Evolutionary conservation across 2,888 invertebrate species (phyloP), one percentile per base, ranked within the genome.

Genomic region (Coecobrya sp.): DNA sequence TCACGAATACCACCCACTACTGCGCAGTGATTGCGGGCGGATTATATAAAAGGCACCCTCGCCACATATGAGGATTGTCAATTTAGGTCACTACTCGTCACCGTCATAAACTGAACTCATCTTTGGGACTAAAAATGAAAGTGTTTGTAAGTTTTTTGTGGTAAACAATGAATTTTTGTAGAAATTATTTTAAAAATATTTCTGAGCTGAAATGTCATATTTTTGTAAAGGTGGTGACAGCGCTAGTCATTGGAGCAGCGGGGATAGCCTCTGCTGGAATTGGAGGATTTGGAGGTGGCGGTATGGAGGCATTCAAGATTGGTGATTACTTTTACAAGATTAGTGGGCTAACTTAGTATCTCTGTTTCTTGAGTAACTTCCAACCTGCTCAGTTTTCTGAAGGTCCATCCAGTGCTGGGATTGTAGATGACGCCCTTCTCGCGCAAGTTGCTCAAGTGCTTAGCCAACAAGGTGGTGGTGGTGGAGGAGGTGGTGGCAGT

Each of bases 361-460:
- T n/a, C n/a, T n/a, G n/a, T n/a, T n/a, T n/a, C n/a, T n/a, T n/a
- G n/a, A n/a, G n/a, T n/a, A 49, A 45, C 8, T 93, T 30, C 79
- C 92, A 93, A 88, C 93, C 88, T 68, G 92, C 93, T 42, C 89
- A 89, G 52, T 93, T 93, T 42, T 89, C 91, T 1, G 93, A 93
- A 68, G 93, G 93, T n/a, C 93, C 93, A 27, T 93, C 93, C 4
- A 90, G 90, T 42, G 27, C 55, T 25, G 93, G 93, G 13, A 93
- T 93, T 22, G 93, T 93, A 8, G 93, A 93, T 62, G 87, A 93
- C 30, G 93, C 93, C 2, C 84, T 93, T 19, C 70, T 93, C 11
- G 92, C 93, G 45, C 93, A 93, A 79, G 93, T 93, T 68, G 93
- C 93, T 84, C 93, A 93, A 92, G 93, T 93, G 11, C 86, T 93